Base-by-base conservation (phyloP, 2,888 invertebrate species). In the Pyrrhia umbra region DNA sequence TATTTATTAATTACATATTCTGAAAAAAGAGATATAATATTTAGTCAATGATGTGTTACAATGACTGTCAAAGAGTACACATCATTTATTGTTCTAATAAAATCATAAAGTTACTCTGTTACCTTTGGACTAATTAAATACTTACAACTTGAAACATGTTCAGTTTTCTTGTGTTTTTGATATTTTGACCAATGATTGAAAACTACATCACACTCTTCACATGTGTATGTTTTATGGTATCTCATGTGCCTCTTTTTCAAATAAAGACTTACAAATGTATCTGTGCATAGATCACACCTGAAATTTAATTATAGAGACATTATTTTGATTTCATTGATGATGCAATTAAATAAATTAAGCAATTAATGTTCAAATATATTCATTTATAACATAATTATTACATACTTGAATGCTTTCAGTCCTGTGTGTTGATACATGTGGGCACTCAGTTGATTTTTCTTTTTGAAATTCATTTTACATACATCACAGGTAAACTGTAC, bases 371-470 rank as follows among this genome's bases (percentile, higher is more conserved):
- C n/a, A 25, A 9, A 9, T 27, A 27, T 27, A 27, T 2, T 6
- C 13, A 34, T 25, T 27, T 55, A 15, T 15, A 18, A 45, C 10
- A 30, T 13, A 16, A 34, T 25, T 15, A n/a, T 18, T 67, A 77
- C 78, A 72, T 83, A 93, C 94, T 88, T 87, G 79, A 93, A 95
- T 50, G 91, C 84, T 81, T 92, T 94, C 16, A 94, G 76, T 23
- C 95, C 94, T 37, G 95, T 95, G 77, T 96, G 96, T 16, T 83
- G 79, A 37, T 94, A 95, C 88, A 95, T 94, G 75, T 96, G 96
- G 8, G 95, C 90, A 43, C 90, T 93, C 47, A 96, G 85, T 71
- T 95, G 95, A 73, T 95, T 86, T 77, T 95, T 96, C 75, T 96
- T 96, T 50, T 88, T 93, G 68, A 96, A 96, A 21, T 88, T 85